A percentile compares a stretch with the other conserved stretches of the same genome.
Evolutionary conservation across 1,140 invertebrate species (phyloP).

Genomic region (Colletes gigas): DNA sequence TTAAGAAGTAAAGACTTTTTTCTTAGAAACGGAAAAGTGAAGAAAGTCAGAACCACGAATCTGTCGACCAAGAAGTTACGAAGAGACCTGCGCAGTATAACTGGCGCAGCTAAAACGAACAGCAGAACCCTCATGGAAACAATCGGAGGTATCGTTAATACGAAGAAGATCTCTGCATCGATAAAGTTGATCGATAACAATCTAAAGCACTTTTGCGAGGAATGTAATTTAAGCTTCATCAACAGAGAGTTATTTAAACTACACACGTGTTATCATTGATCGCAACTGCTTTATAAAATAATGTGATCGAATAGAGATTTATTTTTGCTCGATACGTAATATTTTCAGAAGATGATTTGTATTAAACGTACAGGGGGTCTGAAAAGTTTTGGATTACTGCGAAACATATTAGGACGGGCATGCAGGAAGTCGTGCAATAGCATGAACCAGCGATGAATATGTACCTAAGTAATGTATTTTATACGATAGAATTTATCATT

Average conservation of each 20-base stretch:
- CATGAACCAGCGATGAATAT: background rate
- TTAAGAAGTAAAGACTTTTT: constrained; percentile 67
- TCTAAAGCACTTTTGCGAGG: constrained; percentile 70
- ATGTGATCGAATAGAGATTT: constrained; percentile 2
- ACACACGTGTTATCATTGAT: constrained; percentile 63
- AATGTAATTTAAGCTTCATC: constrained; percentile 66
- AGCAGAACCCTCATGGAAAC: constrained; percentile 14
- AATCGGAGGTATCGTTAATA: background rate
- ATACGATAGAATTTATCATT: background rate
- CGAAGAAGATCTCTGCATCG: constrained; percentile 30
- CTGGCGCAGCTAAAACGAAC: background rate
- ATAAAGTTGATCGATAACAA: constrained; percentile 24
- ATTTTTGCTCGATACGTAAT: constrained; percentile 6
- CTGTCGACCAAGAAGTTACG: constrained; percentile 25
- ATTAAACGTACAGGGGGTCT: background rate
- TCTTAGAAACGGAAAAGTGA: constrained; percentile 66
- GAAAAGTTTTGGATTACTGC: background rate
- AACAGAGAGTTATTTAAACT: constrained; percentile 68
- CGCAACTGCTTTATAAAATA: background rate
- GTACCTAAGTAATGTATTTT: constrained; percentile 24
- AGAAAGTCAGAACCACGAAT: background rate
- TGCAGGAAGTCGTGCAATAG: background rate
- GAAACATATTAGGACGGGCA: background rate
- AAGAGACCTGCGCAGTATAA: constrained; percentile 16
- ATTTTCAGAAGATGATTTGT: background rate